Evolutionary conservation across 2,888 invertebrate species (phyloP).

Genomic region (Hypena proboscidalis): DNA sequence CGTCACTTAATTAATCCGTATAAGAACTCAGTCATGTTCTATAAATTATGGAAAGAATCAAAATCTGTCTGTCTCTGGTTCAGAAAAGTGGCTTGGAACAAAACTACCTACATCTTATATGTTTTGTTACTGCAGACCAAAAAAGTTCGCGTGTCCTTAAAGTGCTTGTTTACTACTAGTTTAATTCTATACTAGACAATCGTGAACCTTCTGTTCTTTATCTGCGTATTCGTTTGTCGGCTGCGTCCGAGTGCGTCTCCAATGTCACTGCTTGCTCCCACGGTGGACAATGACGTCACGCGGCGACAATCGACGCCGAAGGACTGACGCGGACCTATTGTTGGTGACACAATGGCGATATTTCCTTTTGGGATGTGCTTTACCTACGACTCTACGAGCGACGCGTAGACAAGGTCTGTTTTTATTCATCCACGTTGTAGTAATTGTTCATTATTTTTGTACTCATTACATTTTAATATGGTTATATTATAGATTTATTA

Average conservation of each 20-base stretch:
- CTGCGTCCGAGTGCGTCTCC: slow-evolving; percentile 43
- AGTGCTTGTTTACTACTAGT: no score
- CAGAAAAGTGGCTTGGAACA: no score
- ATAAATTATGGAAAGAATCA: no score
- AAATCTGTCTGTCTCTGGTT: no score
- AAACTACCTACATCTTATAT: no score
- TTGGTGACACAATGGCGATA: slow-evolving; percentile 54
- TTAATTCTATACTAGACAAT: no score
- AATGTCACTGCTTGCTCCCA: slow-evolving; percentile 69
- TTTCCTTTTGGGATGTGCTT: slow-evolving; percentile 56
- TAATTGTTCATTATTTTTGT: slow-evolving; percentile 30
- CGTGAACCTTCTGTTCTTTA: no score
- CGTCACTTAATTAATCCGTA: no score
- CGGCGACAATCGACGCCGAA: slow-evolving; percentile 50
- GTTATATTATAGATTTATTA: slow-evolving; percentile 8
- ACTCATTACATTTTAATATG: slow-evolving; percentile 1
- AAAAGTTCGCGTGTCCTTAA: no score
- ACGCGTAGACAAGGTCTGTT: slow-evolving; percentile 49
- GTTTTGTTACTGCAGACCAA: no score
- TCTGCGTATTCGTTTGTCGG: slow-evolving; percentile 17
- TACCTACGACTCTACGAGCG: slow-evolving; percentile 37
- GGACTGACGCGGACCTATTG: slow-evolving; percentile 55
- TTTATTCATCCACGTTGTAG: slow-evolving; percentile 30
- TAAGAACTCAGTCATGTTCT: no score
- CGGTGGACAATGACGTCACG: slow-evolving; percentile 64